Evolutionary conservation across 2,888 invertebrate genomes (phyloP).

Genomic region (Vannuccia rotundouncinata): DNA sequence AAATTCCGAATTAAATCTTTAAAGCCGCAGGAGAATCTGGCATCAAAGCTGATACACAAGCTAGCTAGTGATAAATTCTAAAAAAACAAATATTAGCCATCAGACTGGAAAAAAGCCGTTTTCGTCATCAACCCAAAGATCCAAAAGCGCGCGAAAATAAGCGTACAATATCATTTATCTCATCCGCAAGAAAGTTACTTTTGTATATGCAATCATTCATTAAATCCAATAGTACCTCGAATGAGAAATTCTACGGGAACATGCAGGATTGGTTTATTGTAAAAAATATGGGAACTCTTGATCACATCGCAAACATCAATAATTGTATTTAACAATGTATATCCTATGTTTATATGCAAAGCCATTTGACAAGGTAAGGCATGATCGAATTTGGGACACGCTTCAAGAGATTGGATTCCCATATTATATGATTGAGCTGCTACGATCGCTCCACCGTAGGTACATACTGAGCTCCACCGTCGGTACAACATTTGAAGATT

Average conservation of each 20-base stretch:
- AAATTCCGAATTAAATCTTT: neutral
- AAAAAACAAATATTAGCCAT: neutral
- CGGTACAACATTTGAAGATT: neutral
- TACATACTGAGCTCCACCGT: neutral
- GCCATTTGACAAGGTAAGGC: neutral
- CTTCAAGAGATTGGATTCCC: conserved; percentile 10
- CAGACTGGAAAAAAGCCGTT: neutral
- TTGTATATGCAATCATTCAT: neutral
- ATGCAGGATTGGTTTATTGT: neutral
- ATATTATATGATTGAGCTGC: conserved; percentile 2
- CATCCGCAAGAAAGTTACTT: neutral
- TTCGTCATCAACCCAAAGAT: conserved; percentile 16
- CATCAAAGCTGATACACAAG: neutral
- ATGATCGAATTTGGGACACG: neutral
- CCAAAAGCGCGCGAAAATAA: neutral
- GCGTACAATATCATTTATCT: neutral
- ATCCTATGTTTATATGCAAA: neutral
- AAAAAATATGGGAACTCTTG: neutral
- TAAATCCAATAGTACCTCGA: neutral
- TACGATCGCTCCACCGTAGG: neutral
- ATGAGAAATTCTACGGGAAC: neutral
- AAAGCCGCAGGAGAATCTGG: conserved; percentile 1
- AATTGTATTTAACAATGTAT: neutral
- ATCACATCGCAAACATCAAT: conserved; percentile 3
- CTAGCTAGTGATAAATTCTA: neutral